Conservation (phyloP, 2,888 invertebrate genomes). For the Chalcosyrphus nemorum region DNA sequence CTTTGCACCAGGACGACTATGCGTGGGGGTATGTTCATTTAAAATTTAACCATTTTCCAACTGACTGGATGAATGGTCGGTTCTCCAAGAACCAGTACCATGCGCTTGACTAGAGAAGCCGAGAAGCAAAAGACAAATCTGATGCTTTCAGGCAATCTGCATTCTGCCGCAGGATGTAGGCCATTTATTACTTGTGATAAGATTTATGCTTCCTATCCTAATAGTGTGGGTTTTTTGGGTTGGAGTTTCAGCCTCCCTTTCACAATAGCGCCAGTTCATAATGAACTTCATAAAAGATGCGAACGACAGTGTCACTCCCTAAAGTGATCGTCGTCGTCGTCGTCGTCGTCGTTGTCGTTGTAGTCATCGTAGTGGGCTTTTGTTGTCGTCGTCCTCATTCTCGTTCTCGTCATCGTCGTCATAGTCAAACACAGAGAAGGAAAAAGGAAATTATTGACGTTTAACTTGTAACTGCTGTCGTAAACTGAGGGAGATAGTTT, state of each 20-base stretch:
- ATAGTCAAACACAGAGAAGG: neutral
- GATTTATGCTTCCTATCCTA: constrained; percentile 54
- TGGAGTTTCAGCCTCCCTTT: neutral
- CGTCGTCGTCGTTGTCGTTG: neutral
- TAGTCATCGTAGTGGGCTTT: neutral
- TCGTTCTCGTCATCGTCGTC: neutral
- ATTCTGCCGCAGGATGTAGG: constrained; percentile 46
- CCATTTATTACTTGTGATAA: constrained; percentile 67
- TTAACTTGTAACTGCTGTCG: constrained; percentile 69
- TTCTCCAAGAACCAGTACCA: neutral
- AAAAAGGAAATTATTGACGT: constrained; percentile 64
- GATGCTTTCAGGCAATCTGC: constrained; percentile 46
- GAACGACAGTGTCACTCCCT: constrained; percentile 50
- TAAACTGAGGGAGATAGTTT: constrained; percentile 65
- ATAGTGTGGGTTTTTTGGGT: constrained; percentile 11
- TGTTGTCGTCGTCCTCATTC: neutral
- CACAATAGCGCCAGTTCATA: constrained; percentile 31
- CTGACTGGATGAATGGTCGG: constrained; percentile 56
- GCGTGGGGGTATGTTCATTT: constrained; percentile 42
- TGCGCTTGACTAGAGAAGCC: neutral
- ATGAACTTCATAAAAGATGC: constrained; percentile 65
- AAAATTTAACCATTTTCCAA: constrained; percentile 61
- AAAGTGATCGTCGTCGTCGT: constrained; percentile 3
- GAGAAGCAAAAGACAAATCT: constrained; percentile 47
- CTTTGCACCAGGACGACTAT: constrained; percentile 15